Base-by-base conservation (phyloP, 2,113 vertebrate genomes). In the Todiramphus chloris region DNA sequence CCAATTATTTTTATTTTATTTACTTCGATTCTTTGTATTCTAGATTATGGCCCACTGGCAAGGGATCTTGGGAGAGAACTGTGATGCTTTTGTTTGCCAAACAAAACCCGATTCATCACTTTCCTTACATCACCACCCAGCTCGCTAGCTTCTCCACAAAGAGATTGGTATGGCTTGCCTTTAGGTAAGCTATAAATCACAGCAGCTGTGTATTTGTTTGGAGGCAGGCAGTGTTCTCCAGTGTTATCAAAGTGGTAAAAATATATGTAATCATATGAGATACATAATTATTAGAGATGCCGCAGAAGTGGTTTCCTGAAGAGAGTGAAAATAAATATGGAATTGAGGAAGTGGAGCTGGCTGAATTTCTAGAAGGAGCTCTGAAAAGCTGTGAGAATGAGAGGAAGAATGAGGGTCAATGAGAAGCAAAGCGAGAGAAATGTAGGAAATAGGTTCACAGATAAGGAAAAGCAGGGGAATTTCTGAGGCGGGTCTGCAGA, bases 1-100 rank as follows among this genome's bases (percentile, higher is more conserved):
- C 93, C 88, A 92, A 92, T 97, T 87, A 96, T 95, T 97, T 96
- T 96, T 94, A 93, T 86, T 96, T 96, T 90, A 96, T 96, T 97
- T 97, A 97, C 94, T 95, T 96, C 51, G 1, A 78, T 88, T 94
- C 95, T 93, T 96, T 96, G 90, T 96, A 68, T 96, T 96, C 88
- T 84, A 95, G 73, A 93, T 96, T 78, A 92, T 94, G 76, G 90
- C 35, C 60, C 69, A 56, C 83, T 95, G 90, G 95, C 88, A 94
- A 92, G 86, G 56, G 79, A 95, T 92, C 85, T 94, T 74, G 76
- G 92, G 90, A 89, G 82, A 64, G 96, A 94, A 96, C 94, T 97
- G 83, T 72, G 79, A 90, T 89, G 78, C 68, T 93, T 95, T 96
- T 97, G 88, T 96, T 93, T 4, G 2, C 33, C 0, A 1, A 93